Conservation (phyloP, 2,113 vertebrate species). For the Poecilia latipinna region DNA sequence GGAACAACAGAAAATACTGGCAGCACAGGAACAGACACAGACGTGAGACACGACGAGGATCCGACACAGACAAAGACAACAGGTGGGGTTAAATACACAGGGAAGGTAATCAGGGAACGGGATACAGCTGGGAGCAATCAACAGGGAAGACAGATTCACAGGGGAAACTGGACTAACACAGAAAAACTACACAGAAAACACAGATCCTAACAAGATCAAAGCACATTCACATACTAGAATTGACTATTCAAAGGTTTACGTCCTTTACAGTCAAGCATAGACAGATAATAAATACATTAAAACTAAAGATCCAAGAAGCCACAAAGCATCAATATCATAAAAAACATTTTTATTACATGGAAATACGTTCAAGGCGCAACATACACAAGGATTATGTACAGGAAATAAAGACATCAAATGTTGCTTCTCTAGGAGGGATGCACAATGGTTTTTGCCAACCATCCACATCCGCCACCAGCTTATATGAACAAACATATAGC, state of each 20-base stretch:
- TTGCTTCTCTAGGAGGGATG: slow-evolving; percentile 3
- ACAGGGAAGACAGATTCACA: too few relatives aligned
- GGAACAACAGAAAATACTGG: too few relatives aligned
- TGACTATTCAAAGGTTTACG: slow-evolving; percentile 8
- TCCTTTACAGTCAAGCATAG: slow-evolving; percentile 3
- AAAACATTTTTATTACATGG: not conserved
- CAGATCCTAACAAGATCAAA: too few relatives aligned
- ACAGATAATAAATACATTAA: slow-evolving; percentile 7
- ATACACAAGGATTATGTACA: slow-evolving; percentile 19
- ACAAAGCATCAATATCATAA: not conserved
- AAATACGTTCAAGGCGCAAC: not conserved
- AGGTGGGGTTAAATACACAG: too few relatives aligned
- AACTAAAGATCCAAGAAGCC: slow-evolving; percentile 5
- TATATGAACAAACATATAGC: slow-evolving; percentile 23
- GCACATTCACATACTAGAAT: not conserved
- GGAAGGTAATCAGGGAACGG: too few relatives aligned
- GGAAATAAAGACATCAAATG: slow-evolving; percentile 28
- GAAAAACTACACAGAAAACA: too few relatives aligned
- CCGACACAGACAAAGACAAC: too few relatives aligned
- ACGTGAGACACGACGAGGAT: too few relatives aligned
- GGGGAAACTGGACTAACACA: too few relatives aligned
- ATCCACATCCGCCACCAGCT: slow-evolving; percentile 3
- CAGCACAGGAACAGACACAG: too few relatives aligned
- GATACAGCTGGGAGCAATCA: too few relatives aligned
- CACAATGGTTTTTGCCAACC: not conserved